Conservation (phyloP, 2,888 invertebrate species). For the Tetramorium bicarinatum region DNA sequence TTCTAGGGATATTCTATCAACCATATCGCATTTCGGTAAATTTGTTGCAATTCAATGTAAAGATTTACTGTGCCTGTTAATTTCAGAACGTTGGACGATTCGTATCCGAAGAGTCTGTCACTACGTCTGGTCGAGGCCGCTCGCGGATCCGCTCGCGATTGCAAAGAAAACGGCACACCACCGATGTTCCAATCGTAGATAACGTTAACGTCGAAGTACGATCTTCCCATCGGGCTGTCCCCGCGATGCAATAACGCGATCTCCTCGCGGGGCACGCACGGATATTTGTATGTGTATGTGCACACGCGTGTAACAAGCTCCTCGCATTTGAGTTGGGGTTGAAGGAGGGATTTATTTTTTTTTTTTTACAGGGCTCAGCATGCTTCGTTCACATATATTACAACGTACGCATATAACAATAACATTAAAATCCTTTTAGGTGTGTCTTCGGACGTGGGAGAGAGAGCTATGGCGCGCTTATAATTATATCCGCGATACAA, state of each 20-base stretch:
- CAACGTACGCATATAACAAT: conserved; percentile 58
- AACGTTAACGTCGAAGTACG: conserved; percentile 38
- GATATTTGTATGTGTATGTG: not conserved
- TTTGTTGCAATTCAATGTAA: not conserved
- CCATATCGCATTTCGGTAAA: not conserved
- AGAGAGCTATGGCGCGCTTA: conserved; percentile 53
- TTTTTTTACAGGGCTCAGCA: conserved; percentile 51
- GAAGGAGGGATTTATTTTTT: conserved; percentile 48
- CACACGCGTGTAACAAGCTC: conserved; percentile 40
- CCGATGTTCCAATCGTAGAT: conserved; percentile 32
- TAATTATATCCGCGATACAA: conserved; percentile 51
- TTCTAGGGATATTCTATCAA: not conserved
- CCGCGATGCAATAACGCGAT: not conserved
- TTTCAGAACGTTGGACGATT: not conserved
- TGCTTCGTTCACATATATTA: conserved; percentile 58
- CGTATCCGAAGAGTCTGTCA: not conserved
- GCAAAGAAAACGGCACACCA: conserved; percentile 24
- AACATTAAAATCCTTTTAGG: conserved; percentile 50
- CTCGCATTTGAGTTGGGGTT: conserved; percentile 33
- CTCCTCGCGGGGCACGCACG: not conserved
- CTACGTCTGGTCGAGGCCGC: conserved; percentile 1
- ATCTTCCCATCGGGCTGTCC: conserved; percentile 11
- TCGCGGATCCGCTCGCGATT: conserved; percentile 13
- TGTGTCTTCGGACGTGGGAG: conserved; percentile 51
- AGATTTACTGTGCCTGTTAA: not conserved